A percentile compares a stretch with the other conserved stretches of the same genome.
Evolutionary conservation across 2,797 vertebrate genomes (phyloP).

Genomic region (Siniperca undulata): DNA sequence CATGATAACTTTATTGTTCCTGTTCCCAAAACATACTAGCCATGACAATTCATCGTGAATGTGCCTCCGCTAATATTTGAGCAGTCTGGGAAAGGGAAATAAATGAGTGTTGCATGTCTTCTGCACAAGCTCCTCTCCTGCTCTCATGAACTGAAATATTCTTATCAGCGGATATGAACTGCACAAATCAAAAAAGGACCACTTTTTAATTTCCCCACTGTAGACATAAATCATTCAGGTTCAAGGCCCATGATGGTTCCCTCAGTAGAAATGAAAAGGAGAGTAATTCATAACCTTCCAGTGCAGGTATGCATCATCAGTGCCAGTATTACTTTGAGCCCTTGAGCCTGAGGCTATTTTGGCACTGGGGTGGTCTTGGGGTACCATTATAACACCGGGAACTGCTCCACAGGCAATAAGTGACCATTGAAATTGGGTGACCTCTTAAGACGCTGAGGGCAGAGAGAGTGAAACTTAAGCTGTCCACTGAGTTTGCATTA

Average conservation of each 20-base stretch:
- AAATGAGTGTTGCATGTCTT: constrained; percentile 69
- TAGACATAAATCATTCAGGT: constrained; percentile 62
- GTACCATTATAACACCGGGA: constrained; percentile 75
- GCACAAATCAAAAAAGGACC: constrained; percentile 64
- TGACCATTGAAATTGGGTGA: constrained; percentile 86
- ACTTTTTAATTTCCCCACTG: constrained; percentile 57
- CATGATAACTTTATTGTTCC: constrained; percentile 75
- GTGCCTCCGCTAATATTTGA: constrained; percentile 59
- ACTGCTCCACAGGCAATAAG: constrained; percentile 82
- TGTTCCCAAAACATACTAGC: constrained; percentile 60
- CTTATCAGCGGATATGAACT: constrained; percentile 75
- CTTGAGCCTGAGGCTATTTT: constrained; percentile 75
- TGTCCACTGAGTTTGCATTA: constrained; percentile 61
- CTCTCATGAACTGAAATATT: constrained; percentile 50
- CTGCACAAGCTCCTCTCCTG: constrained; percentile 53
- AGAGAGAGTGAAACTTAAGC: constrained; percentile 76
- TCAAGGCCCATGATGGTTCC: constrained; percentile 55
- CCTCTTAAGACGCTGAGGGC: constrained; percentile 79
- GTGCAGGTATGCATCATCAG: constrained; percentile 69
- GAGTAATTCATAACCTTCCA: constrained; percentile 55
- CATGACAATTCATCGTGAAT: constrained; percentile 65
- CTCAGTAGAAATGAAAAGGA: constrained; percentile 57
- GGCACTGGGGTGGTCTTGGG: constrained; percentile 81
- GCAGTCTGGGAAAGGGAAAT: constrained; percentile 66
- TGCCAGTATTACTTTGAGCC: constrained; percentile 75